A percentile compares a stretch with the other conserved stretches of the same genome.
These are phyloP conservation scores for Glossophaga mutica DNA, from an alignment of 2,797 vertebrate species.

Conservation along the genomic window DNA sequence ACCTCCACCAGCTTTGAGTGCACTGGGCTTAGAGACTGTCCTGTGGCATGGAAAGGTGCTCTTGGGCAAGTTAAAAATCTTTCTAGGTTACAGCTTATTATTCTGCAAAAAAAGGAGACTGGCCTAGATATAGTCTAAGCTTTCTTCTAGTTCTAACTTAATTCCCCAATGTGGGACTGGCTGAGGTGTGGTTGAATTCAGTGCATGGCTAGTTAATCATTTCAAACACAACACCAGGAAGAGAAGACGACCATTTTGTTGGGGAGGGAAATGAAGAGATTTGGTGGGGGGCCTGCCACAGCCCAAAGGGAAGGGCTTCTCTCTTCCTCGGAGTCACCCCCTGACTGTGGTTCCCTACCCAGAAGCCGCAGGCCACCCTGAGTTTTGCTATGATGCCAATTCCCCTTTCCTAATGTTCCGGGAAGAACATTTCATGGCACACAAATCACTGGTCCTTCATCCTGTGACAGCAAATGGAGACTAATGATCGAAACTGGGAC, in stretches of 20 bases:
- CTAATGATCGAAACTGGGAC: conserved; percentile 12
- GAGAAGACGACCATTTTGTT: neutral
- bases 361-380: neutral
- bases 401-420: conserved; percentile 19
- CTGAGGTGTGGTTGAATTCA: neutral
- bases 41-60: neutral
- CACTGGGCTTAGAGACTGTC: neutral
- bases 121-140: neutral
- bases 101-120: neutral
- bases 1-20: neutral
- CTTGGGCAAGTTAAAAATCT: neutral
- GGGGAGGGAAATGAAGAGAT: neutral
- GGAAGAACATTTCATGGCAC: conserved; percentile 40
- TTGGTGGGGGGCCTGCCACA: neutral
- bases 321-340: neutral
- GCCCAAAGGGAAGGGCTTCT: neutral
- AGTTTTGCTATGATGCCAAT: neutral
- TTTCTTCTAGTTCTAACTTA: neutral
- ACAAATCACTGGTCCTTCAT: conserved; percentile 37
- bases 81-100: neutral
- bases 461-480: conserved; percentile 27
- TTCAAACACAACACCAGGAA: neutral
- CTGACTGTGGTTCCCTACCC: neutral
- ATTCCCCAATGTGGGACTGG: neutral
- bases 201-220: neutral